These are phyloP conservation scores for Acanthornis magna DNA, from an alignment of 2,797 vertebrate species.

Conservation along the genomic window DNA sequence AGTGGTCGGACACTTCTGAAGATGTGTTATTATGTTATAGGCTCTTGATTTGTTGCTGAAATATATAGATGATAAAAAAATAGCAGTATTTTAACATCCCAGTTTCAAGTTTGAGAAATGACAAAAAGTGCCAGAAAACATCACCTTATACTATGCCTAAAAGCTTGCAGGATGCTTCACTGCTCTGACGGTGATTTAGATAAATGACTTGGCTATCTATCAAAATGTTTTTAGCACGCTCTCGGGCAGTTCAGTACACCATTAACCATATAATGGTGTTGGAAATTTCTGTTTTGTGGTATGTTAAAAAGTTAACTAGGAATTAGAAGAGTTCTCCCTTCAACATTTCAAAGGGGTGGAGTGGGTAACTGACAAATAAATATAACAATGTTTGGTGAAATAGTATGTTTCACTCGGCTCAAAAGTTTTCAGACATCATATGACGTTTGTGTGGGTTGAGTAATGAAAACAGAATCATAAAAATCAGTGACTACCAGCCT, in stretches of 20 bases:
- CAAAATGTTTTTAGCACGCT: slow-evolving; percentile 79
- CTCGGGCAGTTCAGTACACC: slow-evolving; percentile 71
- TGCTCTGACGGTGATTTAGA: slow-evolving; percentile 84
- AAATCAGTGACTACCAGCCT: slow-evolving; percentile 56
- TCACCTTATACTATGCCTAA: slow-evolving; percentile 42
- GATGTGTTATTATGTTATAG: slow-evolving; percentile 53
- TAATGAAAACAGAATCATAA: slow-evolving; percentile 67
- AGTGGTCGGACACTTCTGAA: slow-evolving; percentile 31
- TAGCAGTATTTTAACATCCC: slow-evolving; percentile 63
- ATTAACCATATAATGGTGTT: slow-evolving; percentile 71
- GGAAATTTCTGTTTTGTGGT: slow-evolving; percentile 65
- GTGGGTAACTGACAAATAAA: not conserved
- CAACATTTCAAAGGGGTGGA: not conserved
- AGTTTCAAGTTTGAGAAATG: slow-evolving; percentile 72
- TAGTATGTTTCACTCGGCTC: not conserved
- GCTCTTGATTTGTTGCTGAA: slow-evolving; percentile 63
- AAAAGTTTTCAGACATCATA: slow-evolving; percentile 61
- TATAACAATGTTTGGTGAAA: not conserved
- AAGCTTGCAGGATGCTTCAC: slow-evolving; percentile 75
- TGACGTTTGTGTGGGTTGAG: slow-evolving; percentile 57
- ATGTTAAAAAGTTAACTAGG: slow-evolving; percentile 66
- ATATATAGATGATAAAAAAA: slow-evolving; percentile 70
- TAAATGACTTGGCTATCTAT: slow-evolving; percentile 82
- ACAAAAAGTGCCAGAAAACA: slow-evolving; percentile 66
- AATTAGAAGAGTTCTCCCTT: slow-evolving; percentile 60